Base-by-base conservation (phyloP, 2,113 vertebrate genomes). In the Leptodactylus fuscus region DNA sequence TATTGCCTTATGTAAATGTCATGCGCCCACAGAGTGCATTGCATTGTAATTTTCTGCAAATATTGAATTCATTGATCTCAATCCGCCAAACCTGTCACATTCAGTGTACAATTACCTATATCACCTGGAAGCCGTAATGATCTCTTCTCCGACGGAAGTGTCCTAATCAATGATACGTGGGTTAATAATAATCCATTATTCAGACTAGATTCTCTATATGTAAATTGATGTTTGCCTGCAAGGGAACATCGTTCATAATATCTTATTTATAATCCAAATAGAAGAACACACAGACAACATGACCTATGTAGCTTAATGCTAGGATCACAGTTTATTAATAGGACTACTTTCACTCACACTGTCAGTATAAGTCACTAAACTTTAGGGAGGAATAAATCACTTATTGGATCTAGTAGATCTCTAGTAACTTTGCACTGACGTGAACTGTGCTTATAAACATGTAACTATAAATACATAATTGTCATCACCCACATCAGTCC, bases 61-160 rank as follows among this genome's bases (percentile, higher is more conserved):
- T 81, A 49, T 81, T 70, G 20, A 81, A 69, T 81, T 69, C 1
- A 70, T 51, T 81, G 44, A 69, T 81, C 11, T 49, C 7, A 22
- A 2, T 22, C 36, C 46, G 18, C 36, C 44, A 51, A 51, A 9
- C 27, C 46, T 70, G 44, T 51, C 27, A 34, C 29, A 65, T 18
- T 46, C 8, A 29, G 13, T 69, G 9, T 34, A 18, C 11, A 44
- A 70, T 81, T 81, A 36, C 65, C 5, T 60, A 49, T 70, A 18
- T 81, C 20, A 70, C 65, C 65, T 70, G 29, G 27, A 70, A 49
- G 65, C 20, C 22, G 34, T 69, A 49, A 69, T 36, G 48, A 51
- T 49, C 3, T 81, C 24, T 81, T 51, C 29, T 22, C 38, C 29
- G 9, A 29, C 32, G 20, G 24, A 67, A 18, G 55, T 27, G 53